Evolutionary conservation across 2,888 invertebrate genomes (phyloP).

Genomic region (Thymelicus sylvestris): DNA sequence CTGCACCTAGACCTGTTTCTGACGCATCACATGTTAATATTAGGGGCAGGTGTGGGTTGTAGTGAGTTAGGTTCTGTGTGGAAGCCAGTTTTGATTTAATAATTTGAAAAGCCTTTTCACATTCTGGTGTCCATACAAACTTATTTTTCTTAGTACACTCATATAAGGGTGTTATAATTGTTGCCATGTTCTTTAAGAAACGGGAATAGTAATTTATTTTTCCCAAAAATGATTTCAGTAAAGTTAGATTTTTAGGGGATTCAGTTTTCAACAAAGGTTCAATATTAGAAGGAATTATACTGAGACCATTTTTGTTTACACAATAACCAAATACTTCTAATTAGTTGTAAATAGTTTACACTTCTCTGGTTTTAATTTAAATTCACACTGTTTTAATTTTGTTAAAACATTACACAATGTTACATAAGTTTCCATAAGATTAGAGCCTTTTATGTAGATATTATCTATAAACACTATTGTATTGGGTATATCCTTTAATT

Average conservation of each 20-base stretch:
- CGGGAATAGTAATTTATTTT: not conserved
- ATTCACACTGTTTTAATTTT: not conserved
- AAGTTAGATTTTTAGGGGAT: no score
- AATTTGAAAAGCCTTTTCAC: not conserved
- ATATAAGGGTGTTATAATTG: slow-evolving; percentile 3
- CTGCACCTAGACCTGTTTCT: slow-evolving; percentile 25
- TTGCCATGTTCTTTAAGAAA: no score
- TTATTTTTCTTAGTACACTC: slow-evolving; percentile 7
- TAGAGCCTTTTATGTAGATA: not conserved
- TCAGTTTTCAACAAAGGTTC: no score
- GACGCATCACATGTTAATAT: slow-evolving; percentile 40
- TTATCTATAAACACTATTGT: no score
- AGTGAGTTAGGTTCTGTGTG: not conserved
- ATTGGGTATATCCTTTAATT: not conserved
- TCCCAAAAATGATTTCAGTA: slow-evolving; percentile 26
- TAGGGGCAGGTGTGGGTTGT: not conserved
- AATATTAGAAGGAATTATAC: no score
- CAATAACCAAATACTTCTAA: slow-evolving; percentile 40
- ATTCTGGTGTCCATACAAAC: slow-evolving; percentile 1
- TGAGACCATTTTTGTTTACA: slow-evolving; percentile 11
- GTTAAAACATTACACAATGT: not conserved
- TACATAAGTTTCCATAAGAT: not conserved
- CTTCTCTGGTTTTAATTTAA: not conserved
- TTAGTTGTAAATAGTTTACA: slow-evolving; percentile 28
- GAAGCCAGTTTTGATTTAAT: not conserved